Evolutionary conservation across 2,797 vertebrate species (phyloP), one percentile per base, ranked within the genome.

Genomic region (Pipistrellus kuhlii): DNA sequence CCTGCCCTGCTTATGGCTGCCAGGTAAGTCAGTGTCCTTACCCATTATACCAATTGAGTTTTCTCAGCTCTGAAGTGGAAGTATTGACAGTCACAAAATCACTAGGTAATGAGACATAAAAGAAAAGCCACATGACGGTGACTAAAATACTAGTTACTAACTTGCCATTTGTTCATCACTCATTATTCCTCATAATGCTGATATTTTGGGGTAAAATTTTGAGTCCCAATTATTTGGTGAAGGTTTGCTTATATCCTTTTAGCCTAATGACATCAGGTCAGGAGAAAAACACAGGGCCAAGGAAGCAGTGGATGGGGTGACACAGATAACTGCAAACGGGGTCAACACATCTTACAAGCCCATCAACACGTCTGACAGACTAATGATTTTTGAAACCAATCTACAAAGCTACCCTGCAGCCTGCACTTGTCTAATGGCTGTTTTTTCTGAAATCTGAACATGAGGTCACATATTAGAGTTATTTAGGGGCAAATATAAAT

Each of bases 401-500:
- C 92, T 93, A 6, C 8, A 78, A 85, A 92, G 62, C 38, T 64
- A 62, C 11, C 9, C 68, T 59, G 78, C 90, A 82, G 15, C 32
- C 92, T 85, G 35, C 32, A 64, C 44, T 85, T 62, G 9, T 80
- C 18, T 95, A 92, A 94, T 92, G 92, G 94, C 44, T 96, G n/a
- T 90, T 97, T 96, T 96, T 94, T 64, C 38, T 88, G 27, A 93
- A 96, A 59, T 94, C 51, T 84, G 85, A 92, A 83, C 32, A 55
- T 2, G 1, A 96, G 94, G 91, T 94, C 92, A 81, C 30, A 27
- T 35, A 94, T 75, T 35, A 76, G 17, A 93, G 53, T 91, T 78
- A 92, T 78, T 82, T 35, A 48, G 25, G 72, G 66, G 71, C 35
- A 85, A 86, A 92, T 76, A 55, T 38, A 84, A 94, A 84, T 93